Evolutionary conservation across 2,797 vertebrate genomes (phyloP).

Genomic region (Apogon hyalosoma): DNA sequence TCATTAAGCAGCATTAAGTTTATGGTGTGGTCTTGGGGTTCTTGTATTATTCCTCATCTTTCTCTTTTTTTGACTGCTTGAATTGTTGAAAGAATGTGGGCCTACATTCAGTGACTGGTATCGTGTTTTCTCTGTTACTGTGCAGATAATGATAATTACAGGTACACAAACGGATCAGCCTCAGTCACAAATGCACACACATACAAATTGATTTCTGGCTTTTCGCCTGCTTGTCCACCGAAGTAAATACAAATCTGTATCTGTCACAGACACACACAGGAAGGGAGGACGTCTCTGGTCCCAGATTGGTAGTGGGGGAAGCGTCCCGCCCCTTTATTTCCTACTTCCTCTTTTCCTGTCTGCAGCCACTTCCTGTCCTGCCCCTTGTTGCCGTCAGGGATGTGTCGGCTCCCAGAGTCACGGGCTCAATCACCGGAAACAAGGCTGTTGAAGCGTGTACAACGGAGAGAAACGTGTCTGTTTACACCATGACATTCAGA

Average conservation of each 20-base stretch:
- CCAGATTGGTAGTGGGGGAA: conserved; percentile 74
- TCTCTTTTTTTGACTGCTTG: no score
- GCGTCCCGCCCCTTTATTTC: conserved; percentile 74
- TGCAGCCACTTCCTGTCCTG: conserved; percentile 72
- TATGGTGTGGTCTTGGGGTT: no score
- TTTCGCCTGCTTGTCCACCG: conserved; percentile 2
- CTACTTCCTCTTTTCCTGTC: conserved; percentile 79
- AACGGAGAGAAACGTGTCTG: background rate
- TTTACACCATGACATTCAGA: conserved; percentile 17
- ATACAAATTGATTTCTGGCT: background rate
- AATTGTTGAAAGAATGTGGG: no score
- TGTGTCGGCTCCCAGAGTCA: conserved; percentile 57
- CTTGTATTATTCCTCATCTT: no score
- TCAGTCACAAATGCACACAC: no score
- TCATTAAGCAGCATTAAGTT: no score
- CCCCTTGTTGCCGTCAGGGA: conserved; percentile 64
- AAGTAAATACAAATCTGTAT: conserved; percentile 47
- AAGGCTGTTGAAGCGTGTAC: conserved; percentile 5
- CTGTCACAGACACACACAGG: conserved; percentile 58
- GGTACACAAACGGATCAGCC: background rate
- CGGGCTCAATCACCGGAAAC: conserved; percentile 70
- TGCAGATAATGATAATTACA: background rate
- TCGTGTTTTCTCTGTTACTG: background rate
- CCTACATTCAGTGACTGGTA: no score
- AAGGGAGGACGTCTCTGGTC: conserved; percentile 70